phyloP scores from a whole-genome alignment of 2,113 vertebrate species.

The Emydocephalus ijimae region DNA sequence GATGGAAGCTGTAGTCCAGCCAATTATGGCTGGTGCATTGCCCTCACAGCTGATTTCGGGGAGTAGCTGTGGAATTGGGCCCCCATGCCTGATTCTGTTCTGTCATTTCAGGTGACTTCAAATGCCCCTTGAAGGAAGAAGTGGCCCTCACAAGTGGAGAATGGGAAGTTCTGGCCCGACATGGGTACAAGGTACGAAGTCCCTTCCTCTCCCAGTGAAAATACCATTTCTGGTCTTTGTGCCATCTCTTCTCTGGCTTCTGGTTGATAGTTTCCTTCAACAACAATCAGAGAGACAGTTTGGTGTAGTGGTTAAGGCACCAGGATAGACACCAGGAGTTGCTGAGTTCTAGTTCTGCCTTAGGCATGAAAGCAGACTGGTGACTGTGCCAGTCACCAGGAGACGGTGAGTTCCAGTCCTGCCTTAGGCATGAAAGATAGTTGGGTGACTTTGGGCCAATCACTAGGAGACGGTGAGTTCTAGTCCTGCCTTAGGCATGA shows the following conservation, averaged over 20 bases:
- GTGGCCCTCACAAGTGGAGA: slow-evolving; percentile 87
- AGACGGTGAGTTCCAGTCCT: background rate
- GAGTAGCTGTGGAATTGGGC: background rate
- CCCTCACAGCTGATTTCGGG: background rate
- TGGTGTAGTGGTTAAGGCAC: background rate
- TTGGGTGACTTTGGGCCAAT: background rate
- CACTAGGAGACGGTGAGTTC: no score
- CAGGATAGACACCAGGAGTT: background rate
- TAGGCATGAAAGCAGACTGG: background rate
- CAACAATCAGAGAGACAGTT: background rate
- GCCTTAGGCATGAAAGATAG: background rate
- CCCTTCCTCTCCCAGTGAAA: no score
- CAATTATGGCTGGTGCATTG: background rate
- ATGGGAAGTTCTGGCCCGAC: slow-evolving; percentile 92
- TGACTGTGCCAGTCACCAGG: background rate
- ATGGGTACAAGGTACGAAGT: slow-evolving; percentile 87
- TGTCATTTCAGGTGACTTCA: slow-evolving; percentile 81
- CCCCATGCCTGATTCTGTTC: background rate
- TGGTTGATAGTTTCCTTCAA: background rate
- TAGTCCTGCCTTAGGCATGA: rapidly evolving
- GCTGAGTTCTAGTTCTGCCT: background rate
- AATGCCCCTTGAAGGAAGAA: slow-evolving; percentile 88
- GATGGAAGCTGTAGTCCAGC: background rate
- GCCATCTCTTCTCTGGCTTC: background rate
- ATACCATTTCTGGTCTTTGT: no score